A percentile compares a stretch with the other conserved stretches of the same genome.
These are phyloP conservation scores for Limnephilus rhombicus DNA, from an alignment of 2,888 invertebrate genomes.

Conservation along the genomic window DNA sequence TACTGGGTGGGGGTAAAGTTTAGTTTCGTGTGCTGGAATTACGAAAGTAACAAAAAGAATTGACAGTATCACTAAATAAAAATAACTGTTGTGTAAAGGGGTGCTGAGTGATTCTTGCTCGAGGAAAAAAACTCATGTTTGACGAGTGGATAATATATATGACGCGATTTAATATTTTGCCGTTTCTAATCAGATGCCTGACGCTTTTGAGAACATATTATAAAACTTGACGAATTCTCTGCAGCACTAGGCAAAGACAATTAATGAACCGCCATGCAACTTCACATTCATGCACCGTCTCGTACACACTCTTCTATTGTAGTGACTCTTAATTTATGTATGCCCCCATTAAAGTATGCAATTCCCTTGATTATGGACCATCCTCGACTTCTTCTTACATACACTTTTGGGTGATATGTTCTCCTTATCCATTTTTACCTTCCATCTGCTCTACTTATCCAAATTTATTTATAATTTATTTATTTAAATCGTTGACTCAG, in stretches of 20 bases:
- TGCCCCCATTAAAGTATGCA: neutral
- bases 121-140: too few species aligned
- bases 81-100: neutral
- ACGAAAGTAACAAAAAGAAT: neutral
- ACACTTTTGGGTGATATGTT: neutral
- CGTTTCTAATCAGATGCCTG: too few species aligned
- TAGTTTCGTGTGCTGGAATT: neutral
- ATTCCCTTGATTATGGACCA: neutral
- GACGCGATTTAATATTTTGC: too few species aligned
- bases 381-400: neutral
- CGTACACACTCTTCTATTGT: neutral
- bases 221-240: too few species aligned
- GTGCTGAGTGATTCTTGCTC: too few species aligned
- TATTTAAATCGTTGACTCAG: neutral
- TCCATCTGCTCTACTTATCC: too few species aligned
- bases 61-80: neutral
- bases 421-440: too few species aligned
- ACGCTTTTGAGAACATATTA: too few species aligned
- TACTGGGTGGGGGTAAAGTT: neutral
- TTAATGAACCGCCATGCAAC: too few species aligned
- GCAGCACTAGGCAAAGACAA: too few species aligned
- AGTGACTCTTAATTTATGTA: neutral
- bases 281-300: too few species aligned
- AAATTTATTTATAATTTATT: neutral
- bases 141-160: too few species aligned